Percentiles rank a stretch among this genome's conserved stretches.
phyloP scores from a whole-genome alignment of 2,113 vertebrate species.

The Bothrops jararaca region DNA sequence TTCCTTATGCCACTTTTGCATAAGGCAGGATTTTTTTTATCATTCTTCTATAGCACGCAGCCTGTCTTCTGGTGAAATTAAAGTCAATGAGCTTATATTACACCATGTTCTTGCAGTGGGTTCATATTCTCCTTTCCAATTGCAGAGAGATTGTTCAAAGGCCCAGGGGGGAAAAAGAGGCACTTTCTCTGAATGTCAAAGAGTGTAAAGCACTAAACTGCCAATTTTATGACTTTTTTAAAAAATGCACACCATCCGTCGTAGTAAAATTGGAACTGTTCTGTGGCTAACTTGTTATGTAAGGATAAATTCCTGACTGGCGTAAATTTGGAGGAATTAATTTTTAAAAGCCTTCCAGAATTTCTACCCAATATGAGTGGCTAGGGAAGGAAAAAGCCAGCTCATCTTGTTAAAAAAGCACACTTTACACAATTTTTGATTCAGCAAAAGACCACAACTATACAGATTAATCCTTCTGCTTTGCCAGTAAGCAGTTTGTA shows the following conservation, averaged over 20 bases:
- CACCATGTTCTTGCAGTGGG: background rate
- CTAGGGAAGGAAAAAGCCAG: background rate
- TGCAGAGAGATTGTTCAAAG: conserved; percentile 16
- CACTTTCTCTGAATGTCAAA: background rate
- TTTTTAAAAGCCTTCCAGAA: background rate
- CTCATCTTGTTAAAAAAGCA: background rate
- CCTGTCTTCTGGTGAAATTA: background rate
- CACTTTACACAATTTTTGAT: background rate
- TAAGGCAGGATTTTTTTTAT: background rate
- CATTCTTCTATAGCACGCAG: background rate
- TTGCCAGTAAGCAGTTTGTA: background rate
- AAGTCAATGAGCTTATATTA: background rate
- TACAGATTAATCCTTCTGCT: background rate
- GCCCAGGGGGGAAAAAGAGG: background rate
- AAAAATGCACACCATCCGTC: too few species aligned
- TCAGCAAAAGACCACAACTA: background rate
- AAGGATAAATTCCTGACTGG: background rate
- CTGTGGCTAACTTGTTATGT: background rate
- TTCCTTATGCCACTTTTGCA: background rate
- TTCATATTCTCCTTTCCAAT: conserved; percentile 4
- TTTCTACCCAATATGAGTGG: background rate
- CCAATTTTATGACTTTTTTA: background rate
- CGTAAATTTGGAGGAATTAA: background rate
- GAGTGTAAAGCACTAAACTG: background rate
- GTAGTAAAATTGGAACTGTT: background rate